Conservation (phyloP, 2,888 invertebrate species). For the Polydesmus complanatus region DNA sequence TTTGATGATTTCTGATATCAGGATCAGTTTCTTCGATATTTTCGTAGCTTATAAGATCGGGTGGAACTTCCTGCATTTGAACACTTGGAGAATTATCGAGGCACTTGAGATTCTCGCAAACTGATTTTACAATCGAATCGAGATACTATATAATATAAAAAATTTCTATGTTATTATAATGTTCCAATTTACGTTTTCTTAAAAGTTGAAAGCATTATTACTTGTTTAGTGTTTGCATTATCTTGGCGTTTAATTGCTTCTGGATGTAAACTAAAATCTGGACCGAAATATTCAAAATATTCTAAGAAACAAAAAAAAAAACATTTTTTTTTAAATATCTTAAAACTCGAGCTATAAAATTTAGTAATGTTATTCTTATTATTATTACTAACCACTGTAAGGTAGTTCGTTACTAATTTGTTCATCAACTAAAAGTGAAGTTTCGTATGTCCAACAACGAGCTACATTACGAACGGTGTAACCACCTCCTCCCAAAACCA, state of each 20-base stretch:
- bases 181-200: constrained; percentile 3
- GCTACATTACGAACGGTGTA: constrained; percentile 95
- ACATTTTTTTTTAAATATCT: too few species aligned
- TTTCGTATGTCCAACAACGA: constrained; percentile 98
- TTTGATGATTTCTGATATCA: constrained; percentile 53
- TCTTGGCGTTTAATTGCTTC: constrained; percentile 71
- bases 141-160: constrained; percentile 51
- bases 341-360: background rate
- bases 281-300: constrained; percentile 92
- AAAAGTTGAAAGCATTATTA: constrained; percentile 19
- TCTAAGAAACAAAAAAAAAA: constrained; percentile 37
- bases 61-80: constrained; percentile 91
- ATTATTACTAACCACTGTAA: constrained; percentile 44
- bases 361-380: background rate
- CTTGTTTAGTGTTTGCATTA: constrained; percentile 82
- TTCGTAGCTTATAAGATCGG: constrained; percentile 61
- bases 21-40: constrained; percentile 67
- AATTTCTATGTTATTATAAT: too few species aligned
- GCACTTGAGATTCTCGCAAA: constrained; percentile 85
- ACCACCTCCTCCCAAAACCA: constrained; percentile 71
- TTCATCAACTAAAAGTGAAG: constrained; percentile 82
- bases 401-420: constrained; percentile 89
- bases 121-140: constrained; percentile 70
- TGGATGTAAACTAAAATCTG: constrained; percentile 90
- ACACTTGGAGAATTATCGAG: constrained; percentile 87